Percentiles rank a stretch among this genome's conserved stretches.
These are phyloP conservation scores for Morpho deidamia DNA, from an alignment of 2,888 invertebrate genomes.

Conservation along the genomic window DNA sequence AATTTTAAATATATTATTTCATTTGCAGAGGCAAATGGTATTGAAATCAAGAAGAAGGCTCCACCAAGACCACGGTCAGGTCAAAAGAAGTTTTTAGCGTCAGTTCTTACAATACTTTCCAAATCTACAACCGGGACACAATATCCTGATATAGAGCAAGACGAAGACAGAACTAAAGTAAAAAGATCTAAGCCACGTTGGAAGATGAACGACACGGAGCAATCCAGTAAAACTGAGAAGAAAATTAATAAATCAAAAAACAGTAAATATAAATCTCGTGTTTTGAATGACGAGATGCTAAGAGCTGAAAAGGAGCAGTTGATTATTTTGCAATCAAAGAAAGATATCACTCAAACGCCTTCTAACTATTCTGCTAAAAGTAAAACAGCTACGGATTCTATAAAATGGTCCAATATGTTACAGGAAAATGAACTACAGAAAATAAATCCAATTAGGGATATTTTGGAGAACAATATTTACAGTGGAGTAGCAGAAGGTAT, in stretches of 20 bases:
- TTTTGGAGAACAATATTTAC: slow-evolving; percentile 17
- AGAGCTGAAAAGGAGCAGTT: slow-evolving; percentile 31
- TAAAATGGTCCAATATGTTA: background rate
- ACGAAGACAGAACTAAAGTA: slow-evolving; percentile 1
- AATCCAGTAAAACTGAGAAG: slow-evolving; percentile 11
- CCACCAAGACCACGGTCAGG: slow-evolving; percentile 34
- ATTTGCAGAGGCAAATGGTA: slow-evolving; percentile 25
- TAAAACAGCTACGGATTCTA: slow-evolving; percentile 5
- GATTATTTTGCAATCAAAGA: slow-evolving; percentile 40
- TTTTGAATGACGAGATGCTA: slow-evolving; percentile 30
- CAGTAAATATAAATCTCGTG: slow-evolving; percentile 24
- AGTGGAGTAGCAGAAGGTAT: slow-evolving; percentile 22
- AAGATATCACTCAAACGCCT: slow-evolving; percentile 39
- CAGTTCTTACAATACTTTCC: slow-evolving; percentile 44
- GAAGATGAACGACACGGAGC: background rate
- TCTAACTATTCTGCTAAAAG: slow-evolving; percentile 37
- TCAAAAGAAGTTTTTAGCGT: slow-evolving; percentile 40
- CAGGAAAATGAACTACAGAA: background rate
- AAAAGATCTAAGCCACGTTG: slow-evolving; percentile 10
- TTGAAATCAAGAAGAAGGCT: slow-evolving; percentile 23
- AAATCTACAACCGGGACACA: slow-evolving; percentile 47
- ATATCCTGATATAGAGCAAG: slow-evolving; percentile 32
- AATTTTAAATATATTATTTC: background rate
- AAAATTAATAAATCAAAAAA: slow-evolving; percentile 17
- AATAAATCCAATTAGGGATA: slow-evolving; percentile 11